Evolutionary conservation across 2,797 vertebrate species (phyloP).

Genomic region (Numenius phaeopus): DNA sequence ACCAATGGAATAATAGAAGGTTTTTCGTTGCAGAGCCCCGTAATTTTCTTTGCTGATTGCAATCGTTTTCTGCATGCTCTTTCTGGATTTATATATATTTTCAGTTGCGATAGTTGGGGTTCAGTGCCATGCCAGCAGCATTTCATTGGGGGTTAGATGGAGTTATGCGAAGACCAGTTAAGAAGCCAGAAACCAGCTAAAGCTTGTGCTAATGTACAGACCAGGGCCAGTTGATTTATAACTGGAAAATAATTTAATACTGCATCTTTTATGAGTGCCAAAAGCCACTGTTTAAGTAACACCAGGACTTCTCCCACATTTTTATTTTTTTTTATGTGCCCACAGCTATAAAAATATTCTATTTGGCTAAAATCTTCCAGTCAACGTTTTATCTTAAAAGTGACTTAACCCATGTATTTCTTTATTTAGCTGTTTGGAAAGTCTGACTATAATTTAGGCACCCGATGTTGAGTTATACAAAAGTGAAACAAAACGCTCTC

Average conservation of each 20-base stretch:
- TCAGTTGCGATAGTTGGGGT: neutral
- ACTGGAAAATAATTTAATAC: slow-evolving; percentile 48
- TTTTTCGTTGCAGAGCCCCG: neutral
- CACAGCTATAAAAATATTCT: slow-evolving; percentile 27
- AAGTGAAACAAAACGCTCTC: slow-evolving; percentile 39
- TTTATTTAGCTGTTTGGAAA: slow-evolving; percentile 58
- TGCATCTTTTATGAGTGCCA: neutral
- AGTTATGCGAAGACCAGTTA: neutral
- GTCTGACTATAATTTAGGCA: slow-evolving; percentile 34
- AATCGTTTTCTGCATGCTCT: neutral
- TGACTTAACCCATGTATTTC: neutral
- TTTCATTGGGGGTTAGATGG: neutral
- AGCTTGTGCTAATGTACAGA: neutral
- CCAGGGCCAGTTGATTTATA: neutral
- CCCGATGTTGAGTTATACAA: slow-evolving; percentile 34
- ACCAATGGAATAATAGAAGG: neutral
- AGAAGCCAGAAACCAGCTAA: neutral
- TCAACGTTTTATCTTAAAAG: neutral
- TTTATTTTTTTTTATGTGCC: neutral
- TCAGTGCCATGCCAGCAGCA: neutral
- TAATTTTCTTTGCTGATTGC: neutral
- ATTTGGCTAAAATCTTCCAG: slow-evolving; percentile 43
- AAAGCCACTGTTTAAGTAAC: slow-evolving; percentile 52
- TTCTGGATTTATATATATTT: neutral
- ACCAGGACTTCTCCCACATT: neutral